Evolutionary conservation across 1,140 invertebrate genomes (phyloP).

Genomic region (Hypsibius dujardini): DNA sequence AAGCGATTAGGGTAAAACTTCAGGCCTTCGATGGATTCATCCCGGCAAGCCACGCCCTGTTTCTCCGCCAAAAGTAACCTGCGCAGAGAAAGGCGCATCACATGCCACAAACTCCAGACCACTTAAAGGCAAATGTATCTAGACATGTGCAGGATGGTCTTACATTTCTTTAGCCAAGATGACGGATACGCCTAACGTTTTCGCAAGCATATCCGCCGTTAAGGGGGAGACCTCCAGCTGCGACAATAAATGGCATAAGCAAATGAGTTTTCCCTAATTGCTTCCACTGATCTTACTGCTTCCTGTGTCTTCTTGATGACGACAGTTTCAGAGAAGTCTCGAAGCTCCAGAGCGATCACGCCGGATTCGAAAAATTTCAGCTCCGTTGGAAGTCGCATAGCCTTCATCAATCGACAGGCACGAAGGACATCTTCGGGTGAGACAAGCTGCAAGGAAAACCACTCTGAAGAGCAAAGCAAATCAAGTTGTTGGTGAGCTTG

Average conservation of each 20-base stretch:
- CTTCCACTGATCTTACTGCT: conserved; percentile 40
- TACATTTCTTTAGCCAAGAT: conserved; percentile 63
- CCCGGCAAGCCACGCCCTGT: conserved; percentile 63
- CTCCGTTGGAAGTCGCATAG: conserved; percentile 43
- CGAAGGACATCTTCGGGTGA: conserved; percentile 86
- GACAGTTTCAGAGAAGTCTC: conserved; percentile 54
- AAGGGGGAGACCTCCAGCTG: conserved; percentile 54
- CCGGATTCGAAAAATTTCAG: conserved; percentile 70
- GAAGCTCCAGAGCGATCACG: conserved; percentile 66
- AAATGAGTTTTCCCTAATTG: conserved; percentile 6
- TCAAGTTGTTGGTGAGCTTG: neutral
- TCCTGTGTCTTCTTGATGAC: conserved; percentile 51
- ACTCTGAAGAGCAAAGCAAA: neutral
- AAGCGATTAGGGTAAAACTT: conserved; percentile 79
- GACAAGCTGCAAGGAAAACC: conserved; percentile 48
- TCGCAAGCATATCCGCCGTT: conserved; percentile 66
- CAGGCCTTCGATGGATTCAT: conserved; percentile 79
- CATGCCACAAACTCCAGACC: conserved; percentile 17
- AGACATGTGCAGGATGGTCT: neutral
- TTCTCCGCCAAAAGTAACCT: conserved; percentile 59
- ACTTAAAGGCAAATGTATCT: neutral
- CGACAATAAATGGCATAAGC: conserved; percentile 29
- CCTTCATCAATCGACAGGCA: conserved; percentile 52
- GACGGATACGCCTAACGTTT: conserved; percentile 60
- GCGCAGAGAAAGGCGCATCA: conserved; percentile 23